phyloP scores from a whole-genome alignment of 2,888 invertebrate species.

The Neuroscelio doddi region DNA sequence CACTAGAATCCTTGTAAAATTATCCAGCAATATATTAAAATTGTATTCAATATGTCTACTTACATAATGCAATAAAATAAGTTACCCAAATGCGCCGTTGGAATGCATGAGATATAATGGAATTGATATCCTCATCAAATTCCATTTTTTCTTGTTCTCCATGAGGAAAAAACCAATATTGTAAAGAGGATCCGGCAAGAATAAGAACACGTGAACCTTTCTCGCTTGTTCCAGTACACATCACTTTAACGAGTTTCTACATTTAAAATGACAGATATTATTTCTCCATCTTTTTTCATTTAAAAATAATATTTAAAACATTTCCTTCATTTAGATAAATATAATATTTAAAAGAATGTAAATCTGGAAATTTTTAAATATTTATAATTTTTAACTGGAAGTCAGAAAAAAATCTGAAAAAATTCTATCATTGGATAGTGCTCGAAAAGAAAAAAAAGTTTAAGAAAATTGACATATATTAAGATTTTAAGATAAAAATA shows the following conservation, averaged over 20 bases:
- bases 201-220: conserved; percentile 78
- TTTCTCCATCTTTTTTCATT: too few species aligned
- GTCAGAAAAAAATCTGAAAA: too few species aligned
- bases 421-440: too few species aligned
- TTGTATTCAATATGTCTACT: conserved; percentile 11
- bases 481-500: too few species aligned
- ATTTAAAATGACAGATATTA: too few species aligned
- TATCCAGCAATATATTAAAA: neutral
- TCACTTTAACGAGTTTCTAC: conserved; percentile 79
- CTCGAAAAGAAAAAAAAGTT: conserved; percentile 3
- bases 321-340: too few species aligned
- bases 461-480: conserved; percentile 30
- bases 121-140: conserved; percentile 83
- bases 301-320: too few species aligned
- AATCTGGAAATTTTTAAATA: too few species aligned
- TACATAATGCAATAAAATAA: neutral
- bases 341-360: neutral
- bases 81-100: conserved; percentile 79
- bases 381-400: too few species aligned
- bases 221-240: conserved; percentile 64
- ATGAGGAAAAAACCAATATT: conserved; percentile 84
- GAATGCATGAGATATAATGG: conserved; percentile 82
- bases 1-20: conserved; percentile 57
- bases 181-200: conserved; percentile 84
- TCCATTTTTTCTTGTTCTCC: conserved; percentile 81